Conservation (phyloP, 2,797 vertebrate species). For the Petrocephalus sullivani region DNA sequence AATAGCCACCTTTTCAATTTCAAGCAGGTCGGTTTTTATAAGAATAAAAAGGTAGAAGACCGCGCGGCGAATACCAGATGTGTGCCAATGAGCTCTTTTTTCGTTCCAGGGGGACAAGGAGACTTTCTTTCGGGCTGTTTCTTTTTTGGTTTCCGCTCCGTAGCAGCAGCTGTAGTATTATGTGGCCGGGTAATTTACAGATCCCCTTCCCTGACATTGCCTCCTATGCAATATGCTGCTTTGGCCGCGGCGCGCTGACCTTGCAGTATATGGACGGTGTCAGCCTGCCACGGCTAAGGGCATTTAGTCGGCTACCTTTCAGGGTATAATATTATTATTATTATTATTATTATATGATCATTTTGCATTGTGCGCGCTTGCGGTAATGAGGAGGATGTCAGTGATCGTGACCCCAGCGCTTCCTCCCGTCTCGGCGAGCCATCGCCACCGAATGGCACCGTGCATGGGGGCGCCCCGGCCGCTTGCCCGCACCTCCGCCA, state of each 20-base stretch:
- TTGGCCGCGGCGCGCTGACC: slow-evolving; percentile 17
- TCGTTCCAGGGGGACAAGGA: not conserved
- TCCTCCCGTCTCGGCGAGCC: not conserved
- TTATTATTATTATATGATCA: not conserved
- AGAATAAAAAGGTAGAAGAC: slow-evolving; percentile 4
- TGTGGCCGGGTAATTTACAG: slow-evolving; percentile 2
- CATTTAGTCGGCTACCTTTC: not conserved
- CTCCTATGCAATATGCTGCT: slow-evolving; percentile 3
- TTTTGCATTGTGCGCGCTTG: not conserved
- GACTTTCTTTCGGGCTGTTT: not conserved
- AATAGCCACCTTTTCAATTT: not conserved
- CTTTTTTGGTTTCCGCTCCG: not conserved
- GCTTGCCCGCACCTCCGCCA: not conserved
- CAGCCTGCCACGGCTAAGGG: not conserved
- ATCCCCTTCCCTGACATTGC: slow-evolving; percentile 6
- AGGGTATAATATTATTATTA: not conserved
- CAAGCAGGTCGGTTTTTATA: not conserved
- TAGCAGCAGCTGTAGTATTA: not conserved
- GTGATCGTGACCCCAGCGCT: not conserved
- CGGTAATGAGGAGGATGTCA: not conserved
- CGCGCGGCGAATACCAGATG: not conserved
- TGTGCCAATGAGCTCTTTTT: not conserved
- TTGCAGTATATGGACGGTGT: slow-evolving; percentile 18
- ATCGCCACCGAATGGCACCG: not conserved
- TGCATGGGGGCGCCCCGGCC: not conserved